phyloP scores from a whole-genome alignment of 2,888 invertebrate species.

The Agrypnus murinus region DNA sequence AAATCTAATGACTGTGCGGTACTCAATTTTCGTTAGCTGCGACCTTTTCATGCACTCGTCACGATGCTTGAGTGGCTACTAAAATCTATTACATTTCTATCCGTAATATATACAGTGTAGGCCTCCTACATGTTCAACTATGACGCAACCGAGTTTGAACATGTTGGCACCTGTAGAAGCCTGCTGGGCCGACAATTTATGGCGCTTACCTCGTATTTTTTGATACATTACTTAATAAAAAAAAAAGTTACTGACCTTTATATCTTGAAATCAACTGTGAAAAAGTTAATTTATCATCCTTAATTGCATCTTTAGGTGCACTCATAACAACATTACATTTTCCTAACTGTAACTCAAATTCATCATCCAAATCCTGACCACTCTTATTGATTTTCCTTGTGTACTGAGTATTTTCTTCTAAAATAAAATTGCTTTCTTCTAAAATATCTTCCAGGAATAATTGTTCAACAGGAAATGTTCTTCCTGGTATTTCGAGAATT shows the following conservation, averaged over 20 bases:
- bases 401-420: constrained; percentile 78
- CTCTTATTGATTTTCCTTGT: constrained; percentile 79
- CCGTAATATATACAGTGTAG: too few relatives aligned
- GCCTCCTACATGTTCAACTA: too few relatives aligned
- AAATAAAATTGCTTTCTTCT: constrained; percentile 76
- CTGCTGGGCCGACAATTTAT: too few relatives aligned
- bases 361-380: constrained; percentile 76
- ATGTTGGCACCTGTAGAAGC: too few relatives aligned
- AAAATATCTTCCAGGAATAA: constrained; percentile 88
- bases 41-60: too few relatives aligned
- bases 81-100: too few relatives aligned
- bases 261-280: constrained; percentile 81
- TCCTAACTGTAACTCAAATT: constrained; percentile 80
- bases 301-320: constrained; percentile 76
- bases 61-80: too few relatives aligned
- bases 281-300: constrained; percentile 82
- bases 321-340: constrained; percentile 76
- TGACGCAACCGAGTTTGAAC: too few relatives aligned
- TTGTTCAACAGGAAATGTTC: constrained; percentile 90
- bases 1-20: too few relatives aligned
- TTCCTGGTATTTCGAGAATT: constrained; percentile 86
- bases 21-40: too few relatives aligned
- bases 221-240: too few relatives aligned
- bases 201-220: too few relatives aligned
- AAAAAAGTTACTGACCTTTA: constrained; percentile 70